phyloP scores from a whole-genome alignment of 2,888 invertebrate species.

The Anthophora plumipes region DNA sequence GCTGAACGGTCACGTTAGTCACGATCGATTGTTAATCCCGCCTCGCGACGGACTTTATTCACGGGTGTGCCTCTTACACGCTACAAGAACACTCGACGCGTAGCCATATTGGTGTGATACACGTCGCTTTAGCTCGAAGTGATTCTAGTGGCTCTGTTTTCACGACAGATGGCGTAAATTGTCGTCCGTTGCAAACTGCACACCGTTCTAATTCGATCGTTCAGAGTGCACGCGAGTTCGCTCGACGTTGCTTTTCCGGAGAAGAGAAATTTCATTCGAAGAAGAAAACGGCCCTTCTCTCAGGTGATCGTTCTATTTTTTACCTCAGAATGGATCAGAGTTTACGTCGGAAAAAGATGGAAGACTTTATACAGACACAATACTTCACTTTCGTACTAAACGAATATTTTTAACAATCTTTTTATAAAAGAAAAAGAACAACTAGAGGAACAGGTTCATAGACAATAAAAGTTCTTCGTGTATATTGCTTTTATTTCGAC shows the following conservation, averaged over 20 bases:
- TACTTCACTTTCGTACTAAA: background rate
- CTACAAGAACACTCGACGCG: background rate
- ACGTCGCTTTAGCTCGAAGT: background rate
- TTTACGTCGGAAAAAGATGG: too few relatives aligned
- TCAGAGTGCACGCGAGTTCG: background rate
- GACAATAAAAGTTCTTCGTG: background rate
- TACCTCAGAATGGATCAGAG: too few relatives aligned
- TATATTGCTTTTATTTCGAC: constrained; percentile 66
- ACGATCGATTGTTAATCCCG: background rate
- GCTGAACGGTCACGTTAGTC: background rate
- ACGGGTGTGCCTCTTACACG: background rate
- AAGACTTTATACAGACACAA: too few relatives aligned
- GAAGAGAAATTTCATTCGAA: too few relatives aligned
- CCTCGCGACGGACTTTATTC: background rate
- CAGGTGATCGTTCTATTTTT: too few relatives aligned
- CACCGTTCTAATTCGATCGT: background rate
- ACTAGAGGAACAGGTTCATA: background rate
- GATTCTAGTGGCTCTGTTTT: background rate
- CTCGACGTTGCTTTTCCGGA: background rate
- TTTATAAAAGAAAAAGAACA: background rate
- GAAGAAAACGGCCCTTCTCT: background rate
- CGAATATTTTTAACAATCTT: background rate
- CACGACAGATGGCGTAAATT: constrained; percentile 31
- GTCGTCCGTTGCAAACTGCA: background rate
- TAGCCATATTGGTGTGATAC: constrained; percentile 47